phyloP scores from a whole-genome alignment of 2,797 vertebrate species.

The Micropoecilia bifurca region DNA sequence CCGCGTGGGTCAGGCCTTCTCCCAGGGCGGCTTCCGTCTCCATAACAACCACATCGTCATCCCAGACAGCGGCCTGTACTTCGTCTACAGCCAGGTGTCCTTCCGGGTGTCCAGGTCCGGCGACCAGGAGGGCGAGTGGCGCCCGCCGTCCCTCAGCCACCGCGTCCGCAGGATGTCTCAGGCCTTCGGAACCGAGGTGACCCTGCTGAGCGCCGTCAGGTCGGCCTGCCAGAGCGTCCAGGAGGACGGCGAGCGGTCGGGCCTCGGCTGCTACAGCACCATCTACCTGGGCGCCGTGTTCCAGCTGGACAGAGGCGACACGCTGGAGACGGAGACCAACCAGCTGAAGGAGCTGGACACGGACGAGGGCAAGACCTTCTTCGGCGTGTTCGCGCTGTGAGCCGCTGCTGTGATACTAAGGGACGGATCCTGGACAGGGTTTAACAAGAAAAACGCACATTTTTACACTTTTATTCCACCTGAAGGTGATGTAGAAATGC shows the following conservation, averaged over 20 bases:
- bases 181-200: slow-evolving; percentile 19
- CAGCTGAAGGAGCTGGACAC: slow-evolving; percentile 61
- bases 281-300: slow-evolving; percentile 82
- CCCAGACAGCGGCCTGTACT: slow-evolving; percentile 75
- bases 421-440: background rate
- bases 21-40: slow-evolving; percentile 69
- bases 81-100: slow-evolving; percentile 84
- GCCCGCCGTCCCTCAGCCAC: slow-evolving; percentile 67
- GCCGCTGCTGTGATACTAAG: background rate
- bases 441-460: background rate
- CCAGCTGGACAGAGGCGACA: slow-evolving; percentile 71
- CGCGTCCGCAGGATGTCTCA: slow-evolving; percentile 64
- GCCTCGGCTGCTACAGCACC: slow-evolving; percentile 70
- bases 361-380: slow-evolving; percentile 75
- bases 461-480: slow-evolving; percentile 56
- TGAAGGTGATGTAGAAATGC: slow-evolving; percentile 48
- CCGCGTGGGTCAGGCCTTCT: slow-evolving; percentile 71
- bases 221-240: slow-evolving; percentile 66
- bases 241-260: background rate
- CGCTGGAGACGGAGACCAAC: slow-evolving; percentile 69
- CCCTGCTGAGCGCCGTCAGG: slow-evolving; percentile 72
- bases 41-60: slow-evolving; percentile 69
- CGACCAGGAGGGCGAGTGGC: fast-evolving
- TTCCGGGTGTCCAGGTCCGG: slow-evolving; percentile 68
- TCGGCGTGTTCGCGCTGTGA: slow-evolving; percentile 82